These are phyloP conservation scores for Ernsta delagoae DNA, from an alignment of 2,888 invertebrate species.

Conservation along the genomic window DNA sequence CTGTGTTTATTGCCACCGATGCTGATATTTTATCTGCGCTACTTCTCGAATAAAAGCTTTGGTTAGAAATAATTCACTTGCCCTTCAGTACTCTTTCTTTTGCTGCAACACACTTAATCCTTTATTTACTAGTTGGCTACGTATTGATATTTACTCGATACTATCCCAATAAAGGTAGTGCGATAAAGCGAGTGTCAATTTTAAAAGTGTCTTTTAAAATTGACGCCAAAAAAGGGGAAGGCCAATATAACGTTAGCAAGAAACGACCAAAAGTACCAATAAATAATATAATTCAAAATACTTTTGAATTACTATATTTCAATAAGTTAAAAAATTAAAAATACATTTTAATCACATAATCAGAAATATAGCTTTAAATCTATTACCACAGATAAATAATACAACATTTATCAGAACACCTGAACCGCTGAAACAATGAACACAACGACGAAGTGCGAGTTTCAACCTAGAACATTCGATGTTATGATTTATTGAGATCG, in stretches of 20 bases:
- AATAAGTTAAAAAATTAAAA: too few relatives aligned
- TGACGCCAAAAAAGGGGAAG: background rate
- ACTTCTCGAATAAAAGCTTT: constrained; percentile 19
- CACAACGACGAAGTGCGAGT: background rate
- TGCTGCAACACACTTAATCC: background rate
- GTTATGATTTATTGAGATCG: constrained; percentile 15
- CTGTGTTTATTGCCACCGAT: constrained; percentile 41
- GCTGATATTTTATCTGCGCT: constrained; percentile 39
- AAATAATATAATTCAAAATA: too few relatives aligned
- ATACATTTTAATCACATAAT: background rate
- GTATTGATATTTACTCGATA: background rate
- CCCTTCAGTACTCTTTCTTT: background rate
- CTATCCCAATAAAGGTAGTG: background rate
- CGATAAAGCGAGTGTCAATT: background rate
- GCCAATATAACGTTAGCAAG: too few relatives aligned
- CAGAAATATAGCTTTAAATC: background rate
- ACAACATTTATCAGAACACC: background rate
- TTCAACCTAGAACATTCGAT: background rate
- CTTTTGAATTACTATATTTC: too few relatives aligned
- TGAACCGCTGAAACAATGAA: background rate
- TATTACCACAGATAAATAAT: background rate
- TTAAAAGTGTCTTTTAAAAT: background rate
- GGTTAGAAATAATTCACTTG: background rate
- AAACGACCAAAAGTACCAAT: too few relatives aligned
- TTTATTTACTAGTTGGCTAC: background rate